Evolutionary conservation across 2,888 invertebrate genomes (phyloP).

Genomic region (Tenodera sinensis): DNA sequence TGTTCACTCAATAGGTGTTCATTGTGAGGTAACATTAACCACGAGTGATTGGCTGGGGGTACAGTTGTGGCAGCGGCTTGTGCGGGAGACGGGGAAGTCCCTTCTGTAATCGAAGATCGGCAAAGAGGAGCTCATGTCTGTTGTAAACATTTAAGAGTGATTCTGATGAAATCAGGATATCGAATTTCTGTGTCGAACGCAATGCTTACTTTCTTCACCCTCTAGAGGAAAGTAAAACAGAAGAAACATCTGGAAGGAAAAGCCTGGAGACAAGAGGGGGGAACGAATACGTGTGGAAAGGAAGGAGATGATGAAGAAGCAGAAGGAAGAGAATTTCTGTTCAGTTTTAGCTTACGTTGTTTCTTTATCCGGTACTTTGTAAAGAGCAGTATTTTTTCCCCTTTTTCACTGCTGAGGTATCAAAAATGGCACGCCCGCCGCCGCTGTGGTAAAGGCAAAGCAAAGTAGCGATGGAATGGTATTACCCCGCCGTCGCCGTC

Average conservation of each 20-base stretch:
- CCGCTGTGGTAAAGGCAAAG: not conserved
- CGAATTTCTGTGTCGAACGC: too few species aligned
- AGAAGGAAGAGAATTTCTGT: not conserved
- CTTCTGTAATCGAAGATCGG: too few species aligned
- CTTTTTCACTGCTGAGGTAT: not conserved
- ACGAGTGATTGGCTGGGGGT: too few species aligned
- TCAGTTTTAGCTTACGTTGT: not conserved
- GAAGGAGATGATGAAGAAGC: not conserved
- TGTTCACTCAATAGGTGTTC: too few species aligned
- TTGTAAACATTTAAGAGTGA: too few species aligned
- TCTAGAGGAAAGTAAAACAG: not conserved
- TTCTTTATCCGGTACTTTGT: not conserved
- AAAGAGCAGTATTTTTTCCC: not conserved
- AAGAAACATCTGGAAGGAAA: not conserved
- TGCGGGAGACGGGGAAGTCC: too few species aligned
- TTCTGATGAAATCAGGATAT: too few species aligned
- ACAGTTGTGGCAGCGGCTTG: too few species aligned
- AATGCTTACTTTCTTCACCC: too few species aligned
- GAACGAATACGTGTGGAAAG: not conserved
- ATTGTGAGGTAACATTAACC: too few species aligned
- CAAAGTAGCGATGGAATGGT: not conserved
- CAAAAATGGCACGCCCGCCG: not conserved
- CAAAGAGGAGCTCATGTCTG: too few species aligned
- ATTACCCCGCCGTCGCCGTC: not conserved
- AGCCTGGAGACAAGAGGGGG: not conserved